Percentiles rank a stretch among this genome's conserved stretches.
Conservation (phyloP, 2,113 vertebrate genomes). For the Lichenostomus cassidix region DNA sequence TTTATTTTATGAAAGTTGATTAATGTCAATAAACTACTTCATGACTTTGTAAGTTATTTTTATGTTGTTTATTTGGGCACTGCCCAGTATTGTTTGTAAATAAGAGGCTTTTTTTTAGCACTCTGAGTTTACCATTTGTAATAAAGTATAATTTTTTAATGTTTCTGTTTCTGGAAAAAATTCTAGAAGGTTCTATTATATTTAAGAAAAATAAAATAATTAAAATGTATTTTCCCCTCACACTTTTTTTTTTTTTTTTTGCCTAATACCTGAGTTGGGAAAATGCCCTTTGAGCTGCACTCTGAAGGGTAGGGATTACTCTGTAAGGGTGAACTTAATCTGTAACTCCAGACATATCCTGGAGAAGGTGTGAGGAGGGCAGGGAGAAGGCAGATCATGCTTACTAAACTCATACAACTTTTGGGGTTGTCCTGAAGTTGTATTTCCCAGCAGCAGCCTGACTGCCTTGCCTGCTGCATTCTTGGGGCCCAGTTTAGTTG, state of each 20-base stretch:
- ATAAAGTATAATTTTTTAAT: slow-evolving; percentile 95
- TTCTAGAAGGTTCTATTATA: slow-evolving; percentile 88
- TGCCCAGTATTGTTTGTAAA: slow-evolving; percentile 98
- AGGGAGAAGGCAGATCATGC: not conserved
- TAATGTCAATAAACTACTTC: slow-evolving; percentile 91
- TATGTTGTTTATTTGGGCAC: slow-evolving; percentile 93
- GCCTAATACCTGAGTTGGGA: slow-evolving; percentile 8
- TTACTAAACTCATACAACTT: not conserved
- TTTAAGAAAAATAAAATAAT: slow-evolving; percentile 94
- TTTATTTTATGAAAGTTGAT: slow-evolving; percentile 90
- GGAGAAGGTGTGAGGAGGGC: not conserved
- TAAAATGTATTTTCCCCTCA: slow-evolving; percentile 73
- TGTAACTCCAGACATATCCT: not conserved
- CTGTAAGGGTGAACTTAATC: not conserved
- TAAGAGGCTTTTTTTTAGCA: slow-evolving; percentile 90
- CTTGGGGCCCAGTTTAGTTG: not conserved
- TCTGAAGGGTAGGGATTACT: not conserved
- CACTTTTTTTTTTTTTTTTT: slow-evolving; percentile 31
- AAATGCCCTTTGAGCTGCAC: not conserved
- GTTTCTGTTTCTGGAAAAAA: slow-evolving; percentile 89
- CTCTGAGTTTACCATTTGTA: slow-evolving; percentile 99
- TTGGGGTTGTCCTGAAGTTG: not conserved
- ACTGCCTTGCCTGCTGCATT: not conserved
- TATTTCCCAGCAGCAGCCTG: not conserved
- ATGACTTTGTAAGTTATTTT: slow-evolving; percentile 94